phyloP scores from a whole-genome alignment of 2,888 invertebrate genomes.

The Platycheirus rosarum region DNA sequence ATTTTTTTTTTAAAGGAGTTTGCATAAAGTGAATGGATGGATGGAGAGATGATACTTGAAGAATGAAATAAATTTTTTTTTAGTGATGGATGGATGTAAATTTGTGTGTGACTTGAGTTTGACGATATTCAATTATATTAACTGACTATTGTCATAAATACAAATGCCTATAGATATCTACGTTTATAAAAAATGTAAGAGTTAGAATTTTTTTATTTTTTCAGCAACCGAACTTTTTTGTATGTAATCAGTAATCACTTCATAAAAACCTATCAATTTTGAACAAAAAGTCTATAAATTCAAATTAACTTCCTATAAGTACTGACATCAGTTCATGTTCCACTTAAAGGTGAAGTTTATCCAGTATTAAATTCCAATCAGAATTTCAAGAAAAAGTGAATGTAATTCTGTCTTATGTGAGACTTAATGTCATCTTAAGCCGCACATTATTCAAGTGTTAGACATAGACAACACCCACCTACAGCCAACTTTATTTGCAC shows the following conservation, averaged over 20 bases:
- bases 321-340: not conserved
- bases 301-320: not conserved
- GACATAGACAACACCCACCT: slow-evolving; percentile 44
- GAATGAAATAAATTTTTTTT: slow-evolving; percentile 9
- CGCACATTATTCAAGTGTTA: slow-evolving; percentile 17
- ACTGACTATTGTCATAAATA: no score
- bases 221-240: no score
- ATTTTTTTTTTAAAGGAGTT: slow-evolving; percentile 27
- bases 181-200: slow-evolving; percentile 14
- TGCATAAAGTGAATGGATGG: slow-evolving; percentile 26
- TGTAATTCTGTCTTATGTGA: slow-evolving; percentile 39
- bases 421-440: slow-evolving; percentile 49
- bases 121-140: no score
- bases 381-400: slow-evolving; percentile 43
- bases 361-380: slow-evolving; percentile 25
- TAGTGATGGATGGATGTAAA: slow-evolving; percentile 14
- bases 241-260: no score
- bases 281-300: not conserved
- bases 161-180: no score
- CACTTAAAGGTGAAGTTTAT: slow-evolving; percentile 27
- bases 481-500: slow-evolving; percentile 34
- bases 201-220: no score
- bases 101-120: not conserved
- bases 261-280: not conserved
- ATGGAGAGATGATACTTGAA: slow-evolving; percentile 1